Evolutionary conservation across 1,140 invertebrate species (phyloP), one percentile per base, ranked within the genome.

Genomic region (Drosophila equinoxialis): DNA sequence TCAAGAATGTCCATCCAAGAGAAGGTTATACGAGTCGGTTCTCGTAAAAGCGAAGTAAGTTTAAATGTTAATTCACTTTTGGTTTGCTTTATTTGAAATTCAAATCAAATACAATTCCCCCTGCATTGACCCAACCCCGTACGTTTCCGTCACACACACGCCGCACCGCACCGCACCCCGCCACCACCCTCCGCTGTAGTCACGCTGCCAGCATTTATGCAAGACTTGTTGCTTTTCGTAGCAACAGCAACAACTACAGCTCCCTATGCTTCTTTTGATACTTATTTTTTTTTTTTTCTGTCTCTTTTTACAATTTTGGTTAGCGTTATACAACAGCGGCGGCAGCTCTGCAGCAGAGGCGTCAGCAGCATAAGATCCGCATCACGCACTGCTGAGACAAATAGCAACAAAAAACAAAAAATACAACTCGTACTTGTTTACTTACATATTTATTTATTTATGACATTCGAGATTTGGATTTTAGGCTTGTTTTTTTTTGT

Each of bases 11-110:
- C 77, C 17, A 61, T 70, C 13, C 72, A 89, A 33, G 79, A 84
- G 61, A 90, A 90, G 77, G 79, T 94, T 87, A 94, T 95, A 61
- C 90, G 92, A 72, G 94, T 95, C 67, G 95, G 95, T 7, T 95
- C 95, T 55, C 93, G 95, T 64, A 95, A 95, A 93, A 95, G 95
- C 84, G 94, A 95, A 93, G 94, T 95, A 92, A 67, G 60, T 78
- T 60, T 76, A 66, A 68, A 65, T 68, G 48, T 74, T 26, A 37
- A 33, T 64, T 7, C 30, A 59, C 39, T 8, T 68, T 26, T 45
- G 39, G 75, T 84, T 73, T 71, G 68, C 73, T 71, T 80, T 69
- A 42, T 75, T 74, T 80, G 59, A 69, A 90, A 89, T 85, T 89
- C 45, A 51, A 51, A 51, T 90, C 84, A 84, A 89, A 74, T 70